phyloP scores from a whole-genome alignment of 2,113 vertebrate species.

The Australoheros scitulus region DNA sequence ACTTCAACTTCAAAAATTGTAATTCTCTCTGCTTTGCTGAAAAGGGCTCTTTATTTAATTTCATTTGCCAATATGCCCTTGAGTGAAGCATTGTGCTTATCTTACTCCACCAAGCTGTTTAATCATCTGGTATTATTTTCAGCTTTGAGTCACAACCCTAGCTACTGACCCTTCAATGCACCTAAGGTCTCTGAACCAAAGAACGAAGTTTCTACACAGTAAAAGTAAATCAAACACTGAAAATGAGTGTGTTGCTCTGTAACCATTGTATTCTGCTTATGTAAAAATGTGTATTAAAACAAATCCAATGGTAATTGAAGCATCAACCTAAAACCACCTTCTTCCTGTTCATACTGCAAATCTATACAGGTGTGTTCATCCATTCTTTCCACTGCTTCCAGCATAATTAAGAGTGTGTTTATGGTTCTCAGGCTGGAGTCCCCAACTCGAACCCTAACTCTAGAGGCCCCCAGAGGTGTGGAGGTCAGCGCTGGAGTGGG shows the following conservation, averaged over 20 bases:
- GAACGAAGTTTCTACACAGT: neutral
- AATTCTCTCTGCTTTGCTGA: constrained; percentile 50
- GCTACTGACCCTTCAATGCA: constrained; percentile 38
- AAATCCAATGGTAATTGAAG: neutral
- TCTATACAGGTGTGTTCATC: neutral
- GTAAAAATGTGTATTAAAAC: neutral
- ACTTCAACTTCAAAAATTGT: constrained; percentile 46
- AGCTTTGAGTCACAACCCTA: constrained; percentile 28
- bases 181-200: neutral
- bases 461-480: constrained; percentile 95
- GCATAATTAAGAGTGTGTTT: constrained; percentile 1
- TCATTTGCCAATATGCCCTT: constrained; percentile 50
- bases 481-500: constrained; percentile 93
- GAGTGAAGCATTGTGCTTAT: constrained; percentile 51
- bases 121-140: constrained; percentile 65
- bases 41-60: constrained; percentile 50
- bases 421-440: constrained; percentile 90
- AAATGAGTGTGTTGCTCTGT: neutral
- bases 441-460: constrained; percentile 92
- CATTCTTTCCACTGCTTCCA: neutral
- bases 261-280: neutral
- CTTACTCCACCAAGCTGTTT: constrained; percentile 55
- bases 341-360: neutral
- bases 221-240: neutral
- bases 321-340: constrained; percentile 1